phyloP scores from a whole-genome alignment of 2,888 invertebrate genomes.

The Scaptomyza parva region DNA sequence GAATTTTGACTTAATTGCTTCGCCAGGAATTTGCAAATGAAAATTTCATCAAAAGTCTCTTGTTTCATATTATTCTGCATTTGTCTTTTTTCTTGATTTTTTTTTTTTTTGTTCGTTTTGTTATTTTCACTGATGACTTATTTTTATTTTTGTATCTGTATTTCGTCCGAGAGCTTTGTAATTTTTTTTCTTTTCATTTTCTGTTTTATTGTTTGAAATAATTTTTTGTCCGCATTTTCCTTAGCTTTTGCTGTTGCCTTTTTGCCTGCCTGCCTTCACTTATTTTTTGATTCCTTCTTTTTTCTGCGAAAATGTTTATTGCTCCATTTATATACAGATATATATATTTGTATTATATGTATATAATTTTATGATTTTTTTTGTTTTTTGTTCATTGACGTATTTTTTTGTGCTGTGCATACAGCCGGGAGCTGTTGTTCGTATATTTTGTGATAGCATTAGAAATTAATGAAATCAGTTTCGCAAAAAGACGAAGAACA shows the following conservation, averaged over 20 bases:
- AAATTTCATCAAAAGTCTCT: slow-evolving; percentile 71
- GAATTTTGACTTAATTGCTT: slow-evolving; percentile 72
- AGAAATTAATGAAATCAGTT: slow-evolving; percentile 79
- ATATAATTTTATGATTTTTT: slow-evolving; percentile 27
- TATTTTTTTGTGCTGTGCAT: slow-evolving; percentile 45
- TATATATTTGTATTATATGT: slow-evolving; percentile 12
- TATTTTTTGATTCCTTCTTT: slow-evolving; percentile 7
- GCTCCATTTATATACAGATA: slow-evolving; percentile 23
- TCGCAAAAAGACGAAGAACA: slow-evolving; percentile 36
- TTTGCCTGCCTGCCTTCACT: slow-evolving; percentile 17
- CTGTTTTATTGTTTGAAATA: slow-evolving; percentile 63
- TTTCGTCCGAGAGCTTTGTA: slow-evolving; percentile 45
- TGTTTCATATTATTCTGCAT: slow-evolving; percentile 47
- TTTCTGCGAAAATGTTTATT: slow-evolving; percentile 50
- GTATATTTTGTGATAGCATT: slow-evolving; percentile 69
- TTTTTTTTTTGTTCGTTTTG: slow-evolving; percentile 2
- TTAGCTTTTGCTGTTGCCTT: slow-evolving; percentile 20
- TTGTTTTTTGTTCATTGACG: slow-evolving; percentile 58
- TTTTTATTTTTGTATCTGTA: slow-evolving; percentile 35
- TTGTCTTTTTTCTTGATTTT: not conserved
- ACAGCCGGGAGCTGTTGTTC: slow-evolving; percentile 56
- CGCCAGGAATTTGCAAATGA: slow-evolving; percentile 74
- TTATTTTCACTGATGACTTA: slow-evolving; percentile 51
- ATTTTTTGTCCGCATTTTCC: slow-evolving; percentile 41
- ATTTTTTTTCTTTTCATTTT: slow-evolving; percentile 36